Evolutionary conservation across 2,888 invertebrate species (phyloP), one percentile per base, ranked within the genome.

Genomic region (Biston betularia): DNA sequence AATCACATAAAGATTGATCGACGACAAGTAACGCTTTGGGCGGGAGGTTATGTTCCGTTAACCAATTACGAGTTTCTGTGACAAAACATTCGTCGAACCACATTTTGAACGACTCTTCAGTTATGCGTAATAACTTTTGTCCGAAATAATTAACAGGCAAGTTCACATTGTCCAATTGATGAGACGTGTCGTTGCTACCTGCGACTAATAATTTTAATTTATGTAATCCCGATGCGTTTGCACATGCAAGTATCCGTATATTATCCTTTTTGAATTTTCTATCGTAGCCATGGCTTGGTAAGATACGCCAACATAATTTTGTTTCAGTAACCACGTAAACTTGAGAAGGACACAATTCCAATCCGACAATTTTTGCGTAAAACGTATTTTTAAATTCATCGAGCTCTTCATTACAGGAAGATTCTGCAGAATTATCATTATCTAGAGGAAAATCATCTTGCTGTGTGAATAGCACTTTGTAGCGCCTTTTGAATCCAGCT

Each of bases 321-420:
- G 70, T 71, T 50, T 75, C 70, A 12, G 71, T 73, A 38, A 70
- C 77, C 64, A 75, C 70, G 45, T 73, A 77, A 49, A 75, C 65
- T 67, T 72, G 73, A 11, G 67, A 67, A 52, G 59, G 58, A 15
- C 63, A 63, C 12, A 67, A 45, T 50, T 63, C 59, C 8, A 50
- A 34, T 14, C 56, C 59, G 24, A 60, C 8, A 12, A 68, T 14
- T 55, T 63, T 52, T 10, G n/a, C 56, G 15, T 44, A 63, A 52
- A 63, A 63, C 5, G 0, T 11, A 15, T 55, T 58, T 44, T 59
- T 63, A 6, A 63, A 58, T 58, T 63, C 58, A 10, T 63, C 63
- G 8, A 62, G 40, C 33, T 50, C 59, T 8, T 52, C 52, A 38
- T 53, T 38, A 15, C 14, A 8, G 5, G 60, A 34, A 14, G 38